Evolutionary conservation across 2,888 invertebrate genomes (phyloP).

Genomic region (Pollenia amentaria): DNA sequence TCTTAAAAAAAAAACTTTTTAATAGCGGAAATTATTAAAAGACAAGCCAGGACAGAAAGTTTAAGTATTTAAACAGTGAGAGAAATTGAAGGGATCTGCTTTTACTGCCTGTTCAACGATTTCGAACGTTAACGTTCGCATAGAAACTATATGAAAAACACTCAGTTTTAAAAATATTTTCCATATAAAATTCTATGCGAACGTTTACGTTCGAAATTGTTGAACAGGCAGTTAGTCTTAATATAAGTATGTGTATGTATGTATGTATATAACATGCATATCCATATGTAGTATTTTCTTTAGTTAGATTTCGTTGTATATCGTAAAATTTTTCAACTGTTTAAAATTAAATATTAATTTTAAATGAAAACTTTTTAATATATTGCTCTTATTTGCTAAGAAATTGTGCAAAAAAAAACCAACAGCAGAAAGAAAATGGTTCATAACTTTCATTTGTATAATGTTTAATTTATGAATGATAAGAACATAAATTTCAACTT

Average conservation of each 20-base stretch:
- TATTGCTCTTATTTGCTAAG: neutral
- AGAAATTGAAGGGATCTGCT: neutral
- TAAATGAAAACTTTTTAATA: neutral
- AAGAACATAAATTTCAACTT: constrained; percentile 52
- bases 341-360: neutral
- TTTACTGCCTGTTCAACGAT: too few relatives aligned
- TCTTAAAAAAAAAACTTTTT: constrained; percentile 27
- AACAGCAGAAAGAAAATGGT: neutral
- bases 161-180: too few relatives aligned
- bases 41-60: neutral
- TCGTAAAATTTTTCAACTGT: neutral
- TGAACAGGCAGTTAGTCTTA: too few relatives aligned
- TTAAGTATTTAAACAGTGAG: neutral
- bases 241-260: neutral
- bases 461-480: constrained; percentile 57
- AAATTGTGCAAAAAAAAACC: constrained; percentile 27
- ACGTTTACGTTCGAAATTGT: too few relatives aligned
- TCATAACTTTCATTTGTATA: constrained; percentile 33
- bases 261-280: too few relatives aligned
- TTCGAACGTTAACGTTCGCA: too few relatives aligned
- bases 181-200: too few relatives aligned
- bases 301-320: neutral
- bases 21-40: constrained; percentile 24
- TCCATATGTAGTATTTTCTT: neutral
- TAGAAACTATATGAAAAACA: too few relatives aligned